These are phyloP conservation scores for Podargus strigoides DNA, from an alignment of 2,797 vertebrate species.

Conservation along the genomic window DNA sequence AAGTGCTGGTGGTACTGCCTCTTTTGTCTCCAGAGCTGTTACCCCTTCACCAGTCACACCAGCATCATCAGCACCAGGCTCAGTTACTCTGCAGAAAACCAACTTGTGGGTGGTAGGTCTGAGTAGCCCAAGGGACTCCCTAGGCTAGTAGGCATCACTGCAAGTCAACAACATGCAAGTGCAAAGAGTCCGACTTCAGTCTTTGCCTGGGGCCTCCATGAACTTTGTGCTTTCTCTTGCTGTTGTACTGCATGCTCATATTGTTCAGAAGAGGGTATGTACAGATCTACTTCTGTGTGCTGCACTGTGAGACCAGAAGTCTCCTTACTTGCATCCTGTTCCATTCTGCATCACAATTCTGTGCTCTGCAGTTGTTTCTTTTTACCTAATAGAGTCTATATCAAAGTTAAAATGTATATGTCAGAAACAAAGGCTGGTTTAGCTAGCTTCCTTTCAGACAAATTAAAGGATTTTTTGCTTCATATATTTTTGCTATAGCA, in stretches of 20 bases:
- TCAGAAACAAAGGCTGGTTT: not conserved
- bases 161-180: not conserved
- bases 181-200: not conserved
- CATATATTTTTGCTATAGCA: not conserved
- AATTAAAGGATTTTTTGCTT: not conserved
- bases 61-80: not conserved
- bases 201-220: not conserved
- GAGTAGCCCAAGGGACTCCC: not conserved
- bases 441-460: not conserved
- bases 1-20: not conserved
- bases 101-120: not conserved
- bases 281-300: not conserved
- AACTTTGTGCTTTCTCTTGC: not conserved
- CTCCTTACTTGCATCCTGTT: not conserved
- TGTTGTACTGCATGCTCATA: accelerated
- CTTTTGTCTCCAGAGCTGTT: not conserved
- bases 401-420: not conserved
- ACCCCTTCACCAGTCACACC: not conserved
- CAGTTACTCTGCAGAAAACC: not conserved
- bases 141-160: not conserved
- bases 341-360: not conserved
- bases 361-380: not conserved
- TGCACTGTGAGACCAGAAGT: not conserved
- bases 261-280: not conserved
- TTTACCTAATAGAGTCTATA: not conserved